Percentiles rank a stretch among this genome's conserved stretches.
These are phyloP conservation scores for Mesorhabditis spiculigera DNA, from an alignment of 2,888 invertebrate species.

Conservation along the genomic window DNA sequence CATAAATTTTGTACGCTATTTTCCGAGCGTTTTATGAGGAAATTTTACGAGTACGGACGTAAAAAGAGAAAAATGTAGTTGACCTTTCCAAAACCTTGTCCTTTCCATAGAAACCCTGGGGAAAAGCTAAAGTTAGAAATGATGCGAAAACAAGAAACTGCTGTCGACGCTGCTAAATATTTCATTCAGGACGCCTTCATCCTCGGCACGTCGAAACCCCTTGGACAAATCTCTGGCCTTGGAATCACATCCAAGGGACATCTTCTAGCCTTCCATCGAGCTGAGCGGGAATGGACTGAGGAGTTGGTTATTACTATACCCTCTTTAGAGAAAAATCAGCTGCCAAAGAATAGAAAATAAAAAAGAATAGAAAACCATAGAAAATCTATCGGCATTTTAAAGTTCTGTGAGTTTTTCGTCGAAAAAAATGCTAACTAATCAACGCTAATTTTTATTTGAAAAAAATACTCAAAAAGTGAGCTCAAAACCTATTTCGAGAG, in stretches of 20 bases:
- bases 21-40: background rate
- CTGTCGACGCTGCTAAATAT: no score
- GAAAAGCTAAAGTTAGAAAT: background rate
- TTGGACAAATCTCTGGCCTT: constrained; percentile 58
- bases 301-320: constrained; percentile 40
- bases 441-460: no score
- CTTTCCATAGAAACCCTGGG: background rate
- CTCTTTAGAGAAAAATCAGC: no score
- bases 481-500: no score
- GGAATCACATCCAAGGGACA: constrained; percentile 59
- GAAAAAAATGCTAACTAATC: background rate
- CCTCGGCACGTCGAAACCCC: constrained; percentile 23
- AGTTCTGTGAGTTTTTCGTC: background rate
- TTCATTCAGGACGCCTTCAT: background rate
- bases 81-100: no score
- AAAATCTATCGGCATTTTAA: background rate
- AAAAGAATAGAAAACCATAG: background rate
- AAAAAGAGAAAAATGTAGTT: no score
- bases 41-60: no score
- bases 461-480: no score
- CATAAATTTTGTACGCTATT: no score
- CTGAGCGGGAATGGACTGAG: constrained; percentile 60
- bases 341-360: background rate
- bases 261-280: constrained; percentile 63
- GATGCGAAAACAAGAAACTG: background rate